These are phyloP conservation scores for roundworm (Caenorhabditis elegans) DNA, from an alignment of 1,140 invertebrate genomes.

Conservation along the genomic window WBcel235 BX284605.5:11601001-11601500, in stretches of 20 bases:
- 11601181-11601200: background rate
- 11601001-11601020: background rate
- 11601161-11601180: background rate
- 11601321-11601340: background rate
- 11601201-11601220: background rate
- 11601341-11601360: background rate
- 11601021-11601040: background rate
- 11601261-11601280: background rate
- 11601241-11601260: background rate
- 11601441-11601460: background rate
- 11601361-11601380: background rate
- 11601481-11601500: constrained; percentile 9
- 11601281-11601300: background rate
- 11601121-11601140: background rate
- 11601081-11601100: constrained; percentile 20
- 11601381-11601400: background rate
- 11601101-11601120: background rate
- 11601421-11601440: background rate
- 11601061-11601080: constrained; percentile 26
- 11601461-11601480: constrained; percentile 1
- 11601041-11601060: background rate
- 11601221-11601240: background rate
- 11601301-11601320: background rate
- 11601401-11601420: constrained; percentile 8
- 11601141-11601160: constrained; percentile 9